These are phyloP conservation scores for Helicoverpa zea DNA, from an alignment of 1,140 invertebrate species.

Conservation along the genomic window DNA sequence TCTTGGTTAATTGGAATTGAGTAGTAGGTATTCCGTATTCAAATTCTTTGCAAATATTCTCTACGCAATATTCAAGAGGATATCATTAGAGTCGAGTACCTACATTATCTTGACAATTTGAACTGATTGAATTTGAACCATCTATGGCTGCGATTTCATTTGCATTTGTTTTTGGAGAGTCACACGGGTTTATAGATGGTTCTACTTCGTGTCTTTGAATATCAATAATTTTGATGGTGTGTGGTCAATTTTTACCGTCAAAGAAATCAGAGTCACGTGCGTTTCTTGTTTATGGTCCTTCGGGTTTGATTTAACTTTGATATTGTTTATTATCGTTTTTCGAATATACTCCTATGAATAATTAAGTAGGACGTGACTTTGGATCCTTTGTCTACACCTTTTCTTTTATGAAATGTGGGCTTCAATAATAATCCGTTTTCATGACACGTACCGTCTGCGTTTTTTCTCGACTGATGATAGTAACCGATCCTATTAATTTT, in stretches of 20 bases:
- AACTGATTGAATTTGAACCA: background rate
- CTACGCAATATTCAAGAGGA: too few species aligned
- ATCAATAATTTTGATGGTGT: slow-evolving; percentile 49
- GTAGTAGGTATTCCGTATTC: background rate
- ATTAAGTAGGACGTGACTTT: slow-evolving; percentile 55
- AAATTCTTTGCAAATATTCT: slow-evolving; percentile 12
- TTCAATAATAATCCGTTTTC: slow-evolving; percentile 11
- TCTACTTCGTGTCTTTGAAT: slow-evolving; percentile 32
- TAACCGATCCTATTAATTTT: background rate
- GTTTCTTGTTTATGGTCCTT: slow-evolving; percentile 38
- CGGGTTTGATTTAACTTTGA: slow-evolving; percentile 61
- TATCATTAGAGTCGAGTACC: too few species aligned
- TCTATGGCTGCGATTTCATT: background rate
- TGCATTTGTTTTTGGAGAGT: background rate
- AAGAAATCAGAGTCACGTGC: slow-evolving; percentile 35
- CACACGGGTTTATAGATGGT: slow-evolving; percentile 23
- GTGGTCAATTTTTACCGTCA: slow-evolving; percentile 58
- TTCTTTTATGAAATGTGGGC: slow-evolving; percentile 35
- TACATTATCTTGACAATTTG: too few species aligned
- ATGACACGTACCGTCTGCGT: slow-evolving; percentile 37
- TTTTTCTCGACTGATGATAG: slow-evolving; percentile 5
- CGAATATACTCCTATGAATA: slow-evolving; percentile 58
- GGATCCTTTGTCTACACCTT: slow-evolving; percentile 34
- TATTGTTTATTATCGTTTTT: slow-evolving; percentile 63
- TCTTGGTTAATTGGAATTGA: slow-evolving; percentile 45